Evolutionary conservation across 2,888 invertebrate species (phyloP).

Genomic region (Prostheceraeus crozeri): DNA sequence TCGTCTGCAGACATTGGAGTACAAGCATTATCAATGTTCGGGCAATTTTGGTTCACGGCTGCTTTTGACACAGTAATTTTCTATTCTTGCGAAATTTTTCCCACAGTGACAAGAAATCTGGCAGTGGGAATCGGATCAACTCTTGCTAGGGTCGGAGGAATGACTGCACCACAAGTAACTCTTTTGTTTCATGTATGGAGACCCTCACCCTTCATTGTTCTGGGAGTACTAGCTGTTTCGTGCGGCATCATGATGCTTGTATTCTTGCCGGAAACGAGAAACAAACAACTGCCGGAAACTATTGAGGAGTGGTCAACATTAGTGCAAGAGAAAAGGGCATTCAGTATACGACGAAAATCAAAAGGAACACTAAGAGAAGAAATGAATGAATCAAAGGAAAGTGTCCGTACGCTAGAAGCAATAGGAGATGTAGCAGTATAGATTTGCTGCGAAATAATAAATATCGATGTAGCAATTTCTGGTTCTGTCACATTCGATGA

Average conservation of each 20-base stretch:
- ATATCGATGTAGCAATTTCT: too few species aligned
- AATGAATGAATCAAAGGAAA: too few species aligned
- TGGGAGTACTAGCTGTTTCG: background rate
- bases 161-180: conserved; percentile 19
- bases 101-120: conserved; percentile 24
- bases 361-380: too few species aligned
- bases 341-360: too few species aligned
- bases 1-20: background rate
- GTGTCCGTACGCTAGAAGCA: too few species aligned
- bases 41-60: conserved; percentile 22
- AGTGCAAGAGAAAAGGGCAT: too few species aligned
- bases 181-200: conserved; percentile 12
- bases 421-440: too few species aligned
- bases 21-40: background rate
- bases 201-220: conserved; percentile 21
- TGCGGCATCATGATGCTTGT: background rate
- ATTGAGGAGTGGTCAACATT: background rate
- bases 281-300: background rate
- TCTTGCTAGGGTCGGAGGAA: conserved; percentile 8
- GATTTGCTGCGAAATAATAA: too few species aligned
- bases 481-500: too few species aligned
- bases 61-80: conserved; percentile 23
- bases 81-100: conserved; percentile 26
- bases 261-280: conserved; percentile 23
- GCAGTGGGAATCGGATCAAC: conserved; percentile 24